phyloP scores from a whole-genome alignment of 2,113 vertebrate genomes.

The Dendropsophus ebraccatus region DNA sequence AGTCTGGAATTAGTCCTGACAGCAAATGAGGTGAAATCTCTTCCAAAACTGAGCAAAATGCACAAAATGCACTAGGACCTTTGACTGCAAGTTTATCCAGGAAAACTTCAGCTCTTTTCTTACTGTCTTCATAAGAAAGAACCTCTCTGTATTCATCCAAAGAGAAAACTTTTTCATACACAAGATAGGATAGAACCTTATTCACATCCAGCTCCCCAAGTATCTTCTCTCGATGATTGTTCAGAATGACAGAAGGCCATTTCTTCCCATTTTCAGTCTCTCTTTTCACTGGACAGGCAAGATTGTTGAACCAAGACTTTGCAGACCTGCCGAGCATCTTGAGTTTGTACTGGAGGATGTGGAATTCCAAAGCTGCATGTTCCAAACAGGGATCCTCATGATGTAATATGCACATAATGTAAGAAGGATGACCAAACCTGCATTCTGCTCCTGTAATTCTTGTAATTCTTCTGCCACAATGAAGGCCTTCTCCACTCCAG shows the following conservation, averaged over 20 bases:
- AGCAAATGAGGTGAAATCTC: conserved; percentile 88
- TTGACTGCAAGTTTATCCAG: conserved; percentile 83
- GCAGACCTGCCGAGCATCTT: conserved; percentile 80
- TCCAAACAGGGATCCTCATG: conserved; percentile 62
- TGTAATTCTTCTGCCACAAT: conserved; percentile 74
- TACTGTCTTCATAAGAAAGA: conserved; percentile 74
- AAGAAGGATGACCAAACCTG: conserved; percentile 62
- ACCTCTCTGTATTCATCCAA: conserved; percentile 86
- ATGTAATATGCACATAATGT: conserved; percentile 71
- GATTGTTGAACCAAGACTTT: conserved; percentile 80
- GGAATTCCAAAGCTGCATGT: conserved; percentile 63
- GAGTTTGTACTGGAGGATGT: conserved; percentile 62
- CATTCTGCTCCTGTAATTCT: conserved; percentile 70
- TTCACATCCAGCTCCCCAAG: conserved; percentile 80
- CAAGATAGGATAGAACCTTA: conserved; percentile 81
- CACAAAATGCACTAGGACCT: conserved; percentile 81
- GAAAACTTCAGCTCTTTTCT: conserved; percentile 77
- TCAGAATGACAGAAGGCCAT: conserved; percentile 76
- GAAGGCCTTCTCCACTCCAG: conserved; percentile 77
- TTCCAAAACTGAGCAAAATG: conserved; percentile 86
- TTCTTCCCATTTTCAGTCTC: conserved; percentile 75
- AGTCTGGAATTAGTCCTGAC: conserved; percentile 83
- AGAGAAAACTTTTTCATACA: conserved; percentile 85
- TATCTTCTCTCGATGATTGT: conserved; percentile 77
- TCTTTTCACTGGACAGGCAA: conserved; percentile 71